phyloP scores from a whole-genome alignment of 1,140 invertebrate species.

The Solenopsis invicta region DNA sequence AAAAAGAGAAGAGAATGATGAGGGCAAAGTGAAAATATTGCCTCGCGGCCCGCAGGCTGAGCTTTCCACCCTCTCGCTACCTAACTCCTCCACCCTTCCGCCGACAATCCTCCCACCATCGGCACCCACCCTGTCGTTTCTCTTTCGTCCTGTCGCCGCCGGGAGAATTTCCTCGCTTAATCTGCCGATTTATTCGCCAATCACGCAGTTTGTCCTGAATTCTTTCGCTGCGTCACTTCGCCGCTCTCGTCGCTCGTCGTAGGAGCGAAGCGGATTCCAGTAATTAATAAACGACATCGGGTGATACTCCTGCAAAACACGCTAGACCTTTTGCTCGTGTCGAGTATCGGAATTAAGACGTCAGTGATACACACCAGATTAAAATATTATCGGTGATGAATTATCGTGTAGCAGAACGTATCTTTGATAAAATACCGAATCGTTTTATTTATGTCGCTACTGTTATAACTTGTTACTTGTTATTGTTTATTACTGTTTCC shows the following conservation, averaged over 20 bases:
- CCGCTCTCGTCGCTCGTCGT: conserved; percentile 21
- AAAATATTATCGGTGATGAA: conserved; percentile 16
- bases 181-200: conserved; percentile 76
- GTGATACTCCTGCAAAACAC: not conserved
- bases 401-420: not conserved
- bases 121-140: conserved; percentile 36
- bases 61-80: conserved; percentile 52
- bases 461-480: not conserved
- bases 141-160: conserved; percentile 52
- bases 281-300: conserved; percentile 67
- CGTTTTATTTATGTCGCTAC: not conserved
- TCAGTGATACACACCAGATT: conserved; percentile 14
- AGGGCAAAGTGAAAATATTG: conserved; percentile 77
- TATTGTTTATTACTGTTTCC: not conserved
- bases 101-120: conserved; percentile 35
- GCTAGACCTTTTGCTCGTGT: not conserved
- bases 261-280: conserved; percentile 3
- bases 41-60: conserved; percentile 68
- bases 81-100: conserved; percentile 16
- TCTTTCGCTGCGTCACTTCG: conserved; percentile 57
- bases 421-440: not conserved
- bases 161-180: conserved; percentile 73
- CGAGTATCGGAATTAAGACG: conserved; percentile 12
- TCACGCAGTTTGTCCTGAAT: conserved; percentile 67
- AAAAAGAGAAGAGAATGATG: conserved; percentile 72